Percentiles rank a stretch among this genome's conserved stretches.
phyloP scores from a whole-genome alignment of 1,140 invertebrate genomes.

The Bicyclus anynana region DNA sequence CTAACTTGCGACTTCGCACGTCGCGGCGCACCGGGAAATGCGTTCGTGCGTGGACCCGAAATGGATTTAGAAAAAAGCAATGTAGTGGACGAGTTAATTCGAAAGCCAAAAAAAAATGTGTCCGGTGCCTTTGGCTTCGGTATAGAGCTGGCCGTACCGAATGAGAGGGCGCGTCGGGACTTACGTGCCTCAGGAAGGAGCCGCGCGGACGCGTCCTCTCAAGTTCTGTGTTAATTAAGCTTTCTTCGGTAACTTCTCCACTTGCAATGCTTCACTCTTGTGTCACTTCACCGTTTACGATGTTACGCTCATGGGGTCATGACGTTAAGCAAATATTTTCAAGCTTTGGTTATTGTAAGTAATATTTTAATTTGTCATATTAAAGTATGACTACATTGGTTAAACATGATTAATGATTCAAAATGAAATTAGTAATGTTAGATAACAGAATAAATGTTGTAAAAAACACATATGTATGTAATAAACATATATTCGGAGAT shows the following conservation, averaged over 20 bases:
- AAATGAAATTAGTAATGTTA: neutral
- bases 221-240: conserved; percentile 37
- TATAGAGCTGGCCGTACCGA: conserved; percentile 44
- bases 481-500: no score
- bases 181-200: conserved; percentile 6
- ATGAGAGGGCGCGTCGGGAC: conserved; percentile 25
- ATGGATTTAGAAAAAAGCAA: conserved; percentile 47
- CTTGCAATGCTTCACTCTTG: conserved; percentile 41
- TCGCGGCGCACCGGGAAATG: neutral
- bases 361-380: neutral
- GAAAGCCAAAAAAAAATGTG: conserved; percentile 41
- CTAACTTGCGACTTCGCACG: neutral
- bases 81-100: conserved; percentile 30
- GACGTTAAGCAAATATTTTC: conserved; percentile 7
- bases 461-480: no score
- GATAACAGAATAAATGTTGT: no score
- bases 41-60: neutral
- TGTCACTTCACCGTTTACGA: conserved; percentile 32
- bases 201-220: conserved; percentile 28
- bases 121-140: conserved; percentile 75
- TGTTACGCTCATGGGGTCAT: conserved; percentile 13
- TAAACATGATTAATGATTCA: no score
- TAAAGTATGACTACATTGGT: neutral
- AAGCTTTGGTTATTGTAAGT: neutral
- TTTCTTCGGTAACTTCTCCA: conserved; percentile 49